Base-by-base conservation (phyloP, 2,113 vertebrate genomes). In the Morone saxatilis region DNA sequence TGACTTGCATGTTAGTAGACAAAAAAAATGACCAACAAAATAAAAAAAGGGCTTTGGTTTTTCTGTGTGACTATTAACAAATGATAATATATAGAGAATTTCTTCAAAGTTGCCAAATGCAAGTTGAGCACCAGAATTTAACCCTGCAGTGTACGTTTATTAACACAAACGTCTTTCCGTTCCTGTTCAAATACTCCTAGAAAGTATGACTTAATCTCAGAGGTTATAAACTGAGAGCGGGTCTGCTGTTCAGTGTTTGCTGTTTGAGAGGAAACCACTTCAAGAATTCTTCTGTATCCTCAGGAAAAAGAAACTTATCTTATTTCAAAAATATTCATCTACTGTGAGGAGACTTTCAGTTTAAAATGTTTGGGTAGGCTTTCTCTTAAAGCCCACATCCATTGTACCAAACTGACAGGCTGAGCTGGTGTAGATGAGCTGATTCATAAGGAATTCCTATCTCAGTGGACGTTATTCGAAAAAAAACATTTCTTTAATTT, bases 281-380 rank as follows among this genome's bases (percentile, higher is more conserved):
- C 25, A 25, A 57, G 7, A 53, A 17, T 69, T 70, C 38, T 72
- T 48, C 36, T 14, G 20, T 20, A 31, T 59, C 61, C 70, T 73
- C 70, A 60, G 78, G 78, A 13, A 4, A 45, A 63, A 9, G 38
- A 45, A 16, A 12, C 40, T 9, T 3, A 25, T 36, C 38, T 43
- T 8, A 7, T n/a, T 53, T 53, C 3, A 17, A 43, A 22, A 43
- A 71, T 57, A 22, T 51, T 50, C 25, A 61, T 41, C 3, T 19
- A 54, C 57, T 71, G 71, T 50, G 79, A 74, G 53, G 41, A 25
- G 8, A 40, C 40, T 19, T 22, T 47, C 7, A 53, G 59, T 19
- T 59, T 1, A 65, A 50, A 61, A 71, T n/a, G 45, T 66, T 72
- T 43, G 43, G n/a, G 36, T 31, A 1, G 14, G 20, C n/a, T 22